These are phyloP conservation scores for Schlechtendalia chinensis DNA, from an alignment of 1,140 invertebrate genomes.

Conservation along the genomic window DNA sequence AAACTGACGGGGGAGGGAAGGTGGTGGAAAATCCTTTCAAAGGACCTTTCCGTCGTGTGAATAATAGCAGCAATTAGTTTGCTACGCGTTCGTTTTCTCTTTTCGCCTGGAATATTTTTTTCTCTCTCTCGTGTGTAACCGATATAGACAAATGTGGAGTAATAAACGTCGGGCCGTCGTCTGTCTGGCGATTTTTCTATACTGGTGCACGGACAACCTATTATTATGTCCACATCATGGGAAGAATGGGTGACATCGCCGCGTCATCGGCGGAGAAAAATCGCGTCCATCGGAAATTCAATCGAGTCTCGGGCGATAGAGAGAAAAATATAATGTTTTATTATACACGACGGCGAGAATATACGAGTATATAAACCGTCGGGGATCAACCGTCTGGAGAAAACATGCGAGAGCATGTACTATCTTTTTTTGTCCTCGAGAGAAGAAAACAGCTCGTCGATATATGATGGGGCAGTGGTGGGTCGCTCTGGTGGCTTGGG, in stretches of 20 bases:
- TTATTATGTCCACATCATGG: background rate
- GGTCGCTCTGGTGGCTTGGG: too few species aligned
- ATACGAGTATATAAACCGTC: background rate
- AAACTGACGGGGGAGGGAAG: background rate
- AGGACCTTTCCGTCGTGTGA: slow-evolving; percentile 34
- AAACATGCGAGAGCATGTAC: background rate
- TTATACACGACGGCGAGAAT: background rate
- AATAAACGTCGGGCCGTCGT: background rate
- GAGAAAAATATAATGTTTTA: slow-evolving; percentile 23
- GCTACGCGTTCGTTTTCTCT: background rate
- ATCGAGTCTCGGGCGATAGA: background rate
- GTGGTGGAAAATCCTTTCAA: background rate
- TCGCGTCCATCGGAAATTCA: slow-evolving; percentile 10
- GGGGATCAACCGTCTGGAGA: background rate
- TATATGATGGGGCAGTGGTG: too few species aligned
- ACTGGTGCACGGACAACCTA: background rate
- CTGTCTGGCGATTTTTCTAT: slow-evolving; percentile 18
- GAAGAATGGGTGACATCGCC: background rate
- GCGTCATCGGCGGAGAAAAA: background rate
- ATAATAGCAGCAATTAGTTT: slow-evolving; percentile 39
- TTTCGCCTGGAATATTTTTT: slow-evolving; percentile 5
- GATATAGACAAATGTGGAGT: slow-evolving; percentile 45
- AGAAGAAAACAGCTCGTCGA: too few species aligned
- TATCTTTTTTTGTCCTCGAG: background rate
- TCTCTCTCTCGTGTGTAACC: slow-evolving; percentile 10